Conservation (phyloP, 2,113 vertebrate species). For the Plecotus auritus region DNA sequence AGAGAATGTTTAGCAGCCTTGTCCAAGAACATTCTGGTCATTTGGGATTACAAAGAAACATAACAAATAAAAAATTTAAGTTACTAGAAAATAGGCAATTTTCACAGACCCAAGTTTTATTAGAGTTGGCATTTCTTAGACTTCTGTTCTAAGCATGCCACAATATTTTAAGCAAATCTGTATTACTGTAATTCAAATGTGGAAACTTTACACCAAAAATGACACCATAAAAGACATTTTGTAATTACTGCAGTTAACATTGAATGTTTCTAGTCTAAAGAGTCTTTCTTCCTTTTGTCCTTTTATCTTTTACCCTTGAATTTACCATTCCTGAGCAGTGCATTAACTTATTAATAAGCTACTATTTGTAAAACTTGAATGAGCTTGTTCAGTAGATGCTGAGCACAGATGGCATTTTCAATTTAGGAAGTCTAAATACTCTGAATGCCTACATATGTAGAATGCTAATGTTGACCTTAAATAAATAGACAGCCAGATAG, state of each 20-base stretch:
- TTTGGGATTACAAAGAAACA: conserved; percentile 1
- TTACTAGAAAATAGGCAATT: not conserved
- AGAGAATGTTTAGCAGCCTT: not conserved
- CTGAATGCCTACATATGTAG: not conserved
- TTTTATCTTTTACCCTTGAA: not conserved
- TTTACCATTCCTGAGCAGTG: not conserved
- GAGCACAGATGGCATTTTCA: not conserved
- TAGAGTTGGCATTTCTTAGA: not conserved
- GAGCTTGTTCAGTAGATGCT: not conserved
- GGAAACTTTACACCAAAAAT: not conserved
- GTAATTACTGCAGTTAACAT: not conserved
- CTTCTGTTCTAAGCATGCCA: not conserved
- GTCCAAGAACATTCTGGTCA: conserved; percentile 10
- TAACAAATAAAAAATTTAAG: not conserved
- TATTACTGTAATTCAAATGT: not conserved
- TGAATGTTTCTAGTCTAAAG: not conserved
- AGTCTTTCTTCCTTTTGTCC: not conserved
- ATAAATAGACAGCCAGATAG: not conserved
- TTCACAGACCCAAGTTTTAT: not conserved
- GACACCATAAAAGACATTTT: not conserved
- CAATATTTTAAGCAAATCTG: not conserved
- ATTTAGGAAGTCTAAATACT: not conserved
- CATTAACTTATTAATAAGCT: not conserved
- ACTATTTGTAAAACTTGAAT: not conserved
- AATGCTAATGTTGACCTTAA: not conserved